These are phyloP conservation scores for Ichneumon xanthorius DNA, from an alignment of 2,888 invertebrate species.

Conservation along the genomic window DNA sequence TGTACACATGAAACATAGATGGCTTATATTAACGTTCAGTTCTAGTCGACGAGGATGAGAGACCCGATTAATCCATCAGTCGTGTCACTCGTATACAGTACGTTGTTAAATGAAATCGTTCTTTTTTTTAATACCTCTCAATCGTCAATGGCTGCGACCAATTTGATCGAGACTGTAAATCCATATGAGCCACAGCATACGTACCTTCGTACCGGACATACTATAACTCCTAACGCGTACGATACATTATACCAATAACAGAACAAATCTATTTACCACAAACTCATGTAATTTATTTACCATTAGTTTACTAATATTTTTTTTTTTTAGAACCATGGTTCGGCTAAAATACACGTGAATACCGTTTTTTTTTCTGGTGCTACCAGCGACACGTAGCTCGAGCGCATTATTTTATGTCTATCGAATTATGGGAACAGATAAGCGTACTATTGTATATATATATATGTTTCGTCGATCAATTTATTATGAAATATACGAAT, in stretches of 20 bases:
- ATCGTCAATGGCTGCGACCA: conserved; percentile 23
- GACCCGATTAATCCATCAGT: conserved; percentile 17
- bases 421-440: conserved; percentile 19
- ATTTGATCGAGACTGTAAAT: conserved; percentile 29
- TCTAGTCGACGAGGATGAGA: conserved; percentile 67
- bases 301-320: conserved; percentile 29
- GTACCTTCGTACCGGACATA: conserved; percentile 34
- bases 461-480: conserved; percentile 28
- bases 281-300: conserved; percentile 44
- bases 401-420: conserved; percentile 10
- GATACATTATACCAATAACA: conserved; percentile 9
- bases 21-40: conserved; percentile 66
- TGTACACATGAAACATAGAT: conserved; percentile 66
- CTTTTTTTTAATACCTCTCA: conserved; percentile 19
- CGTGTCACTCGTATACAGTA: conserved; percentile 33
- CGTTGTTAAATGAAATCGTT: conserved; percentile 29
- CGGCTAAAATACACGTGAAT: conserved; percentile 1
- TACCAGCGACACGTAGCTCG: conserved; percentile 3
- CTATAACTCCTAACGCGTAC: conserved; percentile 15
- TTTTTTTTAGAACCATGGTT: conserved; percentile 31
- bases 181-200: conserved; percentile 19
- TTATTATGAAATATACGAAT: conserved; percentile 19
- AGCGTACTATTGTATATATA: conserved; percentile 26
- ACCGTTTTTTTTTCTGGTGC: not conserved
- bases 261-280: not conserved